Percentiles rank a stretch among this genome's conserved stretches.
These are phyloP conservation scores for Spicauda simplicius DNA, from an alignment of 2,888 invertebrate species.

Conservation along the genomic window DNA sequence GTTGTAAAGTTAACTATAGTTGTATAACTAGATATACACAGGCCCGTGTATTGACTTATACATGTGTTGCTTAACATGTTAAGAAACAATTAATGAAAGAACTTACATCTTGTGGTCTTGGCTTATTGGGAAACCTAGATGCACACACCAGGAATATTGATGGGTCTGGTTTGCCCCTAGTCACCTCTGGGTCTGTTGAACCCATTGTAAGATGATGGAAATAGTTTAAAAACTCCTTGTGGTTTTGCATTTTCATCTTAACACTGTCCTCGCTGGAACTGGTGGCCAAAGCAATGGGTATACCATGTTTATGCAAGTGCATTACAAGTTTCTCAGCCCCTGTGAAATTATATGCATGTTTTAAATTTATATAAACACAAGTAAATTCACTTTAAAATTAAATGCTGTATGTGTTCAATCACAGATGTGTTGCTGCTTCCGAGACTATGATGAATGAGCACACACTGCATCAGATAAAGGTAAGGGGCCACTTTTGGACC, in stretches of 20 bases:
- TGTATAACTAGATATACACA: too few relatives aligned
- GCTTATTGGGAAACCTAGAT: constrained; percentile 87
- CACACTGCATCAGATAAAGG: too few relatives aligned
- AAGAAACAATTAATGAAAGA: too few relatives aligned
- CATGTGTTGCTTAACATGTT: too few relatives aligned
- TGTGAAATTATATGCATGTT: constrained; percentile 61
- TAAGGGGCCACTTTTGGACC: too few relatives aligned
- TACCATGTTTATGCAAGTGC: constrained; percentile 88
- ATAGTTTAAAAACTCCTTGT: constrained; percentile 86
- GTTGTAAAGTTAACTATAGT: too few relatives aligned
- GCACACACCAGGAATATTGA: constrained; percentile 93
- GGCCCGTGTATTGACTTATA: too few relatives aligned
- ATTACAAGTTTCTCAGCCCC: constrained; percentile 91
- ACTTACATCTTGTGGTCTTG: constrained; percentile 84
- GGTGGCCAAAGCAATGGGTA: constrained; percentile 95
- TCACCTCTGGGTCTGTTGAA: constrained; percentile 93
- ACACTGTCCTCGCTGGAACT: constrained; percentile 91
- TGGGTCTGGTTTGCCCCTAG: constrained; percentile 94
- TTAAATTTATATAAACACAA: neutral
- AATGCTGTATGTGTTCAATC: too few relatives aligned
- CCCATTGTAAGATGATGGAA: constrained; percentile 92
- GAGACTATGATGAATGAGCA: too few relatives aligned
- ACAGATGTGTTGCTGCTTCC: too few relatives aligned
- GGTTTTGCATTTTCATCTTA: constrained; percentile 87
- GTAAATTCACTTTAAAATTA: too few relatives aligned